Evolutionary conservation across 2,888 invertebrate species (phyloP).

Genomic region (Coenonympha arcania): DNA sequence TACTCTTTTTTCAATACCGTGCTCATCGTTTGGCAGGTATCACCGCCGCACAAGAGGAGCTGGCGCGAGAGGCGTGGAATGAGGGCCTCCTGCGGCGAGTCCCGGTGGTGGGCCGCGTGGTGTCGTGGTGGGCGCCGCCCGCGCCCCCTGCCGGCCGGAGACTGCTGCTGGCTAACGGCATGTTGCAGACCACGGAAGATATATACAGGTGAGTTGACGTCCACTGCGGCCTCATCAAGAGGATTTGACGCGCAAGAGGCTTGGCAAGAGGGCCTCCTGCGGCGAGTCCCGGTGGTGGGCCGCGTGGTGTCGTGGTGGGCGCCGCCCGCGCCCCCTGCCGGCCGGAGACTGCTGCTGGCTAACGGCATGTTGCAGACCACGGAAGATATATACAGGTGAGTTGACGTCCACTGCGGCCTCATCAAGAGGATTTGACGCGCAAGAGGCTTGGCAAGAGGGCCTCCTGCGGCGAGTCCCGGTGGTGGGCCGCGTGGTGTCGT

Average conservation of each 20-base stretch:
- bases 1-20: no score
- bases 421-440: no score
- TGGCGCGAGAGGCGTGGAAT: slow-evolving; percentile 94
- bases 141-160: slow-evolving; percentile 79
- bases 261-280: slow-evolving; percentile 94
- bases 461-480: slow-evolving; percentile 94
- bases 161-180: slow-evolving; percentile 87
- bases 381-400: slow-evolving; percentile 46
- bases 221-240: no score
- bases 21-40: no score
- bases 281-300: slow-evolving; percentile 95
- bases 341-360: slow-evolving; percentile 85
- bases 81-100: slow-evolving; percentile 95
- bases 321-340: slow-evolving; percentile 78
- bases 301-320: slow-evolving; percentile 98
- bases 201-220: slow-evolving; percentile 44
- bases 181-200: slow-evolving; percentile 59
- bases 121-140: slow-evolving; percentile 96
- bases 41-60: slow-evolving; percentile 91
- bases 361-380: slow-evolving; percentile 77
- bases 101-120: slow-evolving; percentile 93
- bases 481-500: slow-evolving; percentile 93
- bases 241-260: slow-evolving; percentile 94
- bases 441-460: slow-evolving; percentile 96
- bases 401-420: no score